Conservation (phyloP, 92 coral and sea anemone genomes). For the Plumapathes pennacea region DNA sequence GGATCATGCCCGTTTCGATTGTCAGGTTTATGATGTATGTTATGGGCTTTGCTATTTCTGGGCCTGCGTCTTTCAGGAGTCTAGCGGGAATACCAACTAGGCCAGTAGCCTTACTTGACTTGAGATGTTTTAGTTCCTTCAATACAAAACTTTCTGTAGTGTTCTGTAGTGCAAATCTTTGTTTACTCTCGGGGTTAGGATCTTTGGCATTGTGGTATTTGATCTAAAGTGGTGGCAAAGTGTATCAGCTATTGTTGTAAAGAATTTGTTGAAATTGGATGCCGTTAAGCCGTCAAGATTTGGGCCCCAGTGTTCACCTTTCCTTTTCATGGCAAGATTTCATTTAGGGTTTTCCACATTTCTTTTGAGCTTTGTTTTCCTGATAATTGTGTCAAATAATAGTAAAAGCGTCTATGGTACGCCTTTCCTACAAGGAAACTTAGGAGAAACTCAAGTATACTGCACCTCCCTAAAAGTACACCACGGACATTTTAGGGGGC, state of each 20-base stretch:
- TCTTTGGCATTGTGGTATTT: conserved; percentile 23
- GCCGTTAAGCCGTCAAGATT: conserved; percentile 19
- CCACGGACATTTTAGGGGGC: too few species aligned
- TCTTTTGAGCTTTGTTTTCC: conserved; percentile 36
- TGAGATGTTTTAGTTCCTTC: conserved; percentile 36
- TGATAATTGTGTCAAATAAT: too few species aligned
- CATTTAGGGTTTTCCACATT: conserved; percentile 54
- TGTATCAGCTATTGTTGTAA: conserved; percentile 49
- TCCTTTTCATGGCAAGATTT: conserved; percentile 27
- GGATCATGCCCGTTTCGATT: conserved; percentile 4
- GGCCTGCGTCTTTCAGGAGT: conserved; percentile 32
- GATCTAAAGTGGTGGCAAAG: conserved; percentile 41
- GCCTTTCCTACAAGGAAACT: too few species aligned
- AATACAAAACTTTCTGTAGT: conserved; percentile 39
- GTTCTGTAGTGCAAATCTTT: conserved; percentile 27
- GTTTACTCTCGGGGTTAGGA: conserved; percentile 33
- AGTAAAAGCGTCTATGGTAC: too few species aligned
- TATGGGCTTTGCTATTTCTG: conserved; percentile 19
- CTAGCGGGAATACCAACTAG: conserved; percentile 47
- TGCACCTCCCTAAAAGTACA: too few species aligned
- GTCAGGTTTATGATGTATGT: conserved; percentile 2
- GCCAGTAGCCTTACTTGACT: conserved; percentile 53
- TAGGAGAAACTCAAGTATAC: too few species aligned
- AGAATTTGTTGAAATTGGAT: conserved; percentile 41
- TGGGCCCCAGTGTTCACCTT: conserved; percentile 1